Evolutionary conservation across 2,888 invertebrate species (phyloP).

Genomic region (Lymantria monacha): DNA sequence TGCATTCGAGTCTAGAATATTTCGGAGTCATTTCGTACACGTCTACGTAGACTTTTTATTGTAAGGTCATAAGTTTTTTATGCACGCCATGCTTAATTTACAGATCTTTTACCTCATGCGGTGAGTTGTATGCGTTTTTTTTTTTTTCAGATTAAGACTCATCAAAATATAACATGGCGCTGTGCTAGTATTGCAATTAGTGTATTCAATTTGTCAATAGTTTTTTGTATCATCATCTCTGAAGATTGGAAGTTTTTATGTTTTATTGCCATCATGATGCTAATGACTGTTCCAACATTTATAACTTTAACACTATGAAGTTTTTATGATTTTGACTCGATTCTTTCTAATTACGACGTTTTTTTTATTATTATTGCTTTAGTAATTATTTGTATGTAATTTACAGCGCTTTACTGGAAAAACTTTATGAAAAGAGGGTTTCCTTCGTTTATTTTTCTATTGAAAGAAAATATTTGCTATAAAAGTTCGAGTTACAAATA

Average conservation of each 20-base stretch:
- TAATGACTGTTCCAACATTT: constrained; percentile 63
- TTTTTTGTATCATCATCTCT: constrained; percentile 56
- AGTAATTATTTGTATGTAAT: no score
- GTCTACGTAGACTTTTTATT: constrained; percentile 44
- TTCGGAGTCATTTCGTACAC: constrained; percentile 35
- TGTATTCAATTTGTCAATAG: constrained; percentile 65
- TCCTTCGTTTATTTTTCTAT: no score
- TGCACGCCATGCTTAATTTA: constrained; percentile 43
- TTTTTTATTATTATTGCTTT: constrained; percentile 10
- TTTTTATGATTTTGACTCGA: constrained; percentile 33
- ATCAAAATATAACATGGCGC: constrained; percentile 42
- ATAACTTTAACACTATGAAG: constrained; percentile 50
- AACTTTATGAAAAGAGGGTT: no score
- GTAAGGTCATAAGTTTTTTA: constrained; percentile 36
- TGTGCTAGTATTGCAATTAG: constrained; percentile 49
- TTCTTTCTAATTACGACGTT: constrained; percentile 30
- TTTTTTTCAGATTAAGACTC: constrained; percentile 39
- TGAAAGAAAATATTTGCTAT: no score
- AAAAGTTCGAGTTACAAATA: no score
- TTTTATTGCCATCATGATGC: constrained; percentile 50
- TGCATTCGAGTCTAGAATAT: constrained; percentile 42
- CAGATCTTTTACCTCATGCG: constrained; percentile 40
- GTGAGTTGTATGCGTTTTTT: constrained; percentile 45
- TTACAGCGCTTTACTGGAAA: no score
- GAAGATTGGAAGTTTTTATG: constrained; percentile 45